Conservation (phyloP, 1,140 invertebrate species). For the Platyscapa corneri region DNA sequence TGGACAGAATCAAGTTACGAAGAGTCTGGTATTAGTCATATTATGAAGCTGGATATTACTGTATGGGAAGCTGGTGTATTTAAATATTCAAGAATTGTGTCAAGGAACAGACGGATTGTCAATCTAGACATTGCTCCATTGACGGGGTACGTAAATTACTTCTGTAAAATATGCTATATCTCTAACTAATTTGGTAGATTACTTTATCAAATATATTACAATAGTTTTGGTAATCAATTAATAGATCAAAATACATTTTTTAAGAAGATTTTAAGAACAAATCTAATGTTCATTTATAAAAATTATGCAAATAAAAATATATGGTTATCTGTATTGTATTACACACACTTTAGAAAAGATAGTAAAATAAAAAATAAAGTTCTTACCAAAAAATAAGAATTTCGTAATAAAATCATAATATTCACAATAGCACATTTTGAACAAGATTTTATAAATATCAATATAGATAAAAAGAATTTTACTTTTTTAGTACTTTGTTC, state of each 20-base stretch:
- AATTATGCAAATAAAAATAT: no score
- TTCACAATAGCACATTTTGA: background rate
- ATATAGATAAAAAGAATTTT: background rate
- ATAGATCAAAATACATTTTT: no score
- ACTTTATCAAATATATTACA: no score
- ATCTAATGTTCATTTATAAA: no score
- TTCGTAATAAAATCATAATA: background rate
- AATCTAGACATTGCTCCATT: constrained; percentile 84
- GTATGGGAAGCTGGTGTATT: constrained; percentile 70
- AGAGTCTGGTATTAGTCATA: constrained; percentile 62
- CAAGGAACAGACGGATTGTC: constrained; percentile 74
- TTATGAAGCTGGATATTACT: constrained; percentile 65
- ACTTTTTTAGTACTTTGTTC: constrained; percentile 79
- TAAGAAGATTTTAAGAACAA: no score
- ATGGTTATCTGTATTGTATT: no score
- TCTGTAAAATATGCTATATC: background rate
- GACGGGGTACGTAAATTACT: constrained; percentile 73
- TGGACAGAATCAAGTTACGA: constrained; percentile 80
- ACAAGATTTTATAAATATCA: constrained; percentile 29
- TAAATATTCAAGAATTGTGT: constrained; percentile 72
- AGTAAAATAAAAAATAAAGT: background rate
- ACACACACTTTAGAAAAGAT: background rate
- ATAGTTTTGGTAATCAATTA: no score
- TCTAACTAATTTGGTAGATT: constrained; percentile 2
- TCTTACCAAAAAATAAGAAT: background rate